A percentile compares a stretch with the other conserved stretches of the same genome.
Evolutionary conservation across 2,888 invertebrate species (phyloP).

Genomic region (Hydraecia micacea): DNA sequence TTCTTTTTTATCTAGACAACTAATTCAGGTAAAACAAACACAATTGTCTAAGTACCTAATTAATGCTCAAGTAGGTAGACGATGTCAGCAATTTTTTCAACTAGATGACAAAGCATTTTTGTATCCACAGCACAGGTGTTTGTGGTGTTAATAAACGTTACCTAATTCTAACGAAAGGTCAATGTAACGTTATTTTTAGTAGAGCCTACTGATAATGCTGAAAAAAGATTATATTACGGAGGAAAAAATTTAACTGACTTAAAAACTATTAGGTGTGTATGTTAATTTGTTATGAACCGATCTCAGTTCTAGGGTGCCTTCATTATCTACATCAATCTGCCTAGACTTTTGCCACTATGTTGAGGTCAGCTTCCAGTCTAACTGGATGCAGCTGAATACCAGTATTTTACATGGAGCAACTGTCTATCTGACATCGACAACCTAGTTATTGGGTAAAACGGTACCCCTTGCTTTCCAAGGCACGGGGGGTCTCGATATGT

Average conservation of each 20-base stretch:
- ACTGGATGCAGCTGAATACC: neutral
- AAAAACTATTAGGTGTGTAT: neutral
- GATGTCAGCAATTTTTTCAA: slow-evolving; percentile 18
- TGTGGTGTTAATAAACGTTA: slow-evolving; percentile 7
- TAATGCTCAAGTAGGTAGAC: neutral
- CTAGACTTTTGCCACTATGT: neutral
- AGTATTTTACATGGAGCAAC: neutral
- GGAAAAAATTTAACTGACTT: neutral
- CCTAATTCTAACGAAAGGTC: slow-evolving; percentile 29
- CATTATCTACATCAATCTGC: neutral
- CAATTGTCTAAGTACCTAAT: neutral
- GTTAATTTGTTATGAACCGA: neutral
- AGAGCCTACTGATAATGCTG: neutral
- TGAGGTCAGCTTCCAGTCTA: neutral
- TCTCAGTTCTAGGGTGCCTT: neutral
- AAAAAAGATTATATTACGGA: neutral
- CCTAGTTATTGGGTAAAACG: neutral
- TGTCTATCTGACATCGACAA: neutral
- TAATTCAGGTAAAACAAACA: slow-evolving; percentile 23
- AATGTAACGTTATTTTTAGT: slow-evolving; percentile 42
- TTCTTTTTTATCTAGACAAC: neutral
- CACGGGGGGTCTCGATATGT: neutral
- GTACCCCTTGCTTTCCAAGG: neutral
- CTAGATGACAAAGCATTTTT: slow-evolving; percentile 15
- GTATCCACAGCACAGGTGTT: slow-evolving; percentile 19